These are phyloP conservation scores for Pluvianellus socialis DNA, from an alignment of 2,113 vertebrate genomes.

Conservation along the genomic window DNA sequence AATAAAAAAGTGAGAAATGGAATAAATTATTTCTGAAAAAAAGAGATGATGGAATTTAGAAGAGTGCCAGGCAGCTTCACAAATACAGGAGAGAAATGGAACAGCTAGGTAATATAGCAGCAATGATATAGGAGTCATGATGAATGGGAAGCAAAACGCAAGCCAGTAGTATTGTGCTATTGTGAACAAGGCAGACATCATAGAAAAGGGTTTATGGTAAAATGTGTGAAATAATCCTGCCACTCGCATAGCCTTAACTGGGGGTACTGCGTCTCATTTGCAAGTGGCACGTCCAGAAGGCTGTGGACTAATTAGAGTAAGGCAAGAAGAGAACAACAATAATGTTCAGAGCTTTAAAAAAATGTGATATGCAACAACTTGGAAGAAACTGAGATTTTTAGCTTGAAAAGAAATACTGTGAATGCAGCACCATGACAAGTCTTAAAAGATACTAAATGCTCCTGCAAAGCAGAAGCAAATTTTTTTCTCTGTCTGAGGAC, in stretches of 20 bases:
- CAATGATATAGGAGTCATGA: fast-evolving
- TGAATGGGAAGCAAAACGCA: not conserved
- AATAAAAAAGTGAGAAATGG: not conserved
- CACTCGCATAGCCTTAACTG: not conserved
- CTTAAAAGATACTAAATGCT: not conserved
- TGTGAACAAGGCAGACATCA: not conserved
- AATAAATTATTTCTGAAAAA: not conserved
- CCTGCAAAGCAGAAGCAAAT: not conserved
- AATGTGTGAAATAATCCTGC: not conserved
- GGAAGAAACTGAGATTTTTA: not conserved
- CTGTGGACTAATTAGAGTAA: not conserved
- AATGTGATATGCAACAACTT: not conserved
- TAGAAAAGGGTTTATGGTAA: not conserved
- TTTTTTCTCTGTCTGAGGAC: not conserved
- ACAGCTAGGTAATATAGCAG: not conserved
- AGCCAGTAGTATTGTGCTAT: not conserved
- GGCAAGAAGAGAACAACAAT: not conserved
- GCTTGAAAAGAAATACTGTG: not conserved
- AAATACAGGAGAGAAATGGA: not conserved
- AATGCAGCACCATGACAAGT: not conserved
- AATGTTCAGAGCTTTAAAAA: not conserved
- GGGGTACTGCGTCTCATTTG: not conserved
- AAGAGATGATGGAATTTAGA: not conserved
- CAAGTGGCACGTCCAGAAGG: not conserved
- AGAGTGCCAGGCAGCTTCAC: not conserved